These are phyloP conservation scores for Wiebesia pumilae DNA, from an alignment of 1,140 invertebrate genomes.

Conservation along the genomic window DNA sequence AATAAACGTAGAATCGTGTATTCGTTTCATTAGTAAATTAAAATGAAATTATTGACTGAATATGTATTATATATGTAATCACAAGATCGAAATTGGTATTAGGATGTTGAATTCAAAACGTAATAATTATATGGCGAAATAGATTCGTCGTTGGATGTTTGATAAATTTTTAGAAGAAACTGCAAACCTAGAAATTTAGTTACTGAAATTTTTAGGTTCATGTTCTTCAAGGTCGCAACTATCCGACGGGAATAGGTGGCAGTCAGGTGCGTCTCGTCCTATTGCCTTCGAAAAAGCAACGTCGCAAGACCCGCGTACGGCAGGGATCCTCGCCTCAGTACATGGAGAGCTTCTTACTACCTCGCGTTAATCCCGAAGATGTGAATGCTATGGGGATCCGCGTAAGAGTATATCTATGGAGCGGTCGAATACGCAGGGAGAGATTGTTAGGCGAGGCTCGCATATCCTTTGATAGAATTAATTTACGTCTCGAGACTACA, in stretches of 20 bases:
- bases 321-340: slow-evolving; percentile 92
- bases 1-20: too few species aligned
- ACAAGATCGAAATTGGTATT: too few species aligned
- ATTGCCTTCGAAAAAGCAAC: slow-evolving; percentile 92
- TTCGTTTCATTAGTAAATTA: too few species aligned
- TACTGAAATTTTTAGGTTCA: slow-evolving; percentile 74
- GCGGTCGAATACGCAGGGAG: slow-evolving; percentile 90
- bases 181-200: neutral
- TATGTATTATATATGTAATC: too few species aligned
- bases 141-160: too few species aligned
- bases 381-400: slow-evolving; percentile 92
- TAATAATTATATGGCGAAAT: too few species aligned
- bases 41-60: too few species aligned
- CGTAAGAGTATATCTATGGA: slow-evolving; percentile 85
- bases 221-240: slow-evolving; percentile 90
- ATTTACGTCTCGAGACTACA: slow-evolving; percentile 91
- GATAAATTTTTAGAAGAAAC: too few species aligned
- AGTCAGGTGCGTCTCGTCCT: slow-evolving; percentile 91
- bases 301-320: slow-evolving; percentile 93
- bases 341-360: slow-evolving; percentile 93
- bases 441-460: slow-evolving; percentile 92
- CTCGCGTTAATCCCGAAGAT: slow-evolving; percentile 94
- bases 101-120: too few species aligned
- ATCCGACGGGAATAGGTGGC: slow-evolving; percentile 82
- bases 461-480: slow-evolving; percentile 90